Percentiles rank a stretch among this genome's conserved stretches.
Conservation (phyloP, 2,113 vertebrate species). For the Narcine bancroftii region DNA sequence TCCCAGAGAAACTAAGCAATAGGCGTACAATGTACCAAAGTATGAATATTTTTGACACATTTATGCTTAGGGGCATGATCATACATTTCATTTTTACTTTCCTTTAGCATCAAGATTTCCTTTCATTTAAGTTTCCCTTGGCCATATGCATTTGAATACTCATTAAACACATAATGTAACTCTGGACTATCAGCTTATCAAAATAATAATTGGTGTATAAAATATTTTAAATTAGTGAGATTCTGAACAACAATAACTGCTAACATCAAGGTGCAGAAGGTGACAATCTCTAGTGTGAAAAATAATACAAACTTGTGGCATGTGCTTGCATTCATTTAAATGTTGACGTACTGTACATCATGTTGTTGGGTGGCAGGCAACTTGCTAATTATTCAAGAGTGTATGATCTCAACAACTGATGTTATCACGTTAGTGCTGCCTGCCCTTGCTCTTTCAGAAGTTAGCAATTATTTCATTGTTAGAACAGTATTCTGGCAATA, state of each 20-base stretch:
- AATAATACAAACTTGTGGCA: not conserved
- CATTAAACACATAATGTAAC: not conserved
- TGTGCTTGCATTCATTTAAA: no score
- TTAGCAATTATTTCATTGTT: not conserved
- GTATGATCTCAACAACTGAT: not conserved
- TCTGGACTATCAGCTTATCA: not conserved
- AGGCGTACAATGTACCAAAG: not conserved
- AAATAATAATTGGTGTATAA: not conserved
- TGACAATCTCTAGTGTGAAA: not conserved
- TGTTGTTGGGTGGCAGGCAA: not conserved
- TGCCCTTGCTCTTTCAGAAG: not conserved
- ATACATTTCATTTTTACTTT: not conserved
- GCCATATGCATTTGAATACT: not conserved
- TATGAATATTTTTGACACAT: not conserved
- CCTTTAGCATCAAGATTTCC: not conserved
- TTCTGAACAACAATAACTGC: not conserved
- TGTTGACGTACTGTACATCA: no score
- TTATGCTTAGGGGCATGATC: not conserved
- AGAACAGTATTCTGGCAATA: not conserved
- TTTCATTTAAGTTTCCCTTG: not conserved
- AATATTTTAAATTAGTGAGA: not conserved
- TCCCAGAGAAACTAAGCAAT: not conserved
- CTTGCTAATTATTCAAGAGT: not conserved
- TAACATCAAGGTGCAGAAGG: not conserved
- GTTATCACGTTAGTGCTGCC: not conserved